phyloP scores from a whole-genome alignment of 2,797 vertebrate species.

The Sparus aurata region DNA sequence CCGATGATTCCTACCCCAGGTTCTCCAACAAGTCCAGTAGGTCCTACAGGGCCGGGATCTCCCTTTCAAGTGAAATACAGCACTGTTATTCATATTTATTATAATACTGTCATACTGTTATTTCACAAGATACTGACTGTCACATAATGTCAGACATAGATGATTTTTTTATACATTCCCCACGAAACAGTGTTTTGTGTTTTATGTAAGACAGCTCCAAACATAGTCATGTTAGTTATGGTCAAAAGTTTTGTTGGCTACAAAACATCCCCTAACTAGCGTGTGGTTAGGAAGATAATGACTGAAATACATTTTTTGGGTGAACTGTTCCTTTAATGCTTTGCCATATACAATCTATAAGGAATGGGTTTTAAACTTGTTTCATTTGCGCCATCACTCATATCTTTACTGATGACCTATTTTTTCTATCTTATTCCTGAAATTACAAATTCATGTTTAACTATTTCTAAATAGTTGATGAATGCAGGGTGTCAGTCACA shows the following conservation, averaged over 20 bases:
- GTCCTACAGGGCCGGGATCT: slow-evolving; percentile 85
- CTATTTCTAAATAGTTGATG: neutral
- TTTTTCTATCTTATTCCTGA: too few relatives aligned
- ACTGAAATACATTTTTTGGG: too few relatives aligned
- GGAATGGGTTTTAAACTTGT: too few relatives aligned
- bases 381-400: too few relatives aligned
- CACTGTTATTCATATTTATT: neutral
- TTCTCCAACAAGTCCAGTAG: slow-evolving; percentile 84
- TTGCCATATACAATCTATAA: neutral
- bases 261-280: too few relatives aligned
- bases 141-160: neutral
- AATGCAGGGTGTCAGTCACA: neutral
- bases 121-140: neutral
- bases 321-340: too few relatives aligned
- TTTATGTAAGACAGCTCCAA: neutral
- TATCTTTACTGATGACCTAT: too few relatives aligned
- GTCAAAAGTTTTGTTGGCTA: too few relatives aligned
- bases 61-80: slow-evolving; percentile 78
- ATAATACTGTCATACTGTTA: too few relatives aligned
- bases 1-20: slow-evolving; percentile 87
- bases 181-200: neutral
- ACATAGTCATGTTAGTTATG: neutral
- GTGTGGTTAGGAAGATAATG: too few relatives aligned
- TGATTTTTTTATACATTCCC: neutral
- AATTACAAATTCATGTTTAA: too few relatives aligned